phyloP scores from a whole-genome alignment of 2,888 invertebrate species.

The Thera britannica region DNA sequence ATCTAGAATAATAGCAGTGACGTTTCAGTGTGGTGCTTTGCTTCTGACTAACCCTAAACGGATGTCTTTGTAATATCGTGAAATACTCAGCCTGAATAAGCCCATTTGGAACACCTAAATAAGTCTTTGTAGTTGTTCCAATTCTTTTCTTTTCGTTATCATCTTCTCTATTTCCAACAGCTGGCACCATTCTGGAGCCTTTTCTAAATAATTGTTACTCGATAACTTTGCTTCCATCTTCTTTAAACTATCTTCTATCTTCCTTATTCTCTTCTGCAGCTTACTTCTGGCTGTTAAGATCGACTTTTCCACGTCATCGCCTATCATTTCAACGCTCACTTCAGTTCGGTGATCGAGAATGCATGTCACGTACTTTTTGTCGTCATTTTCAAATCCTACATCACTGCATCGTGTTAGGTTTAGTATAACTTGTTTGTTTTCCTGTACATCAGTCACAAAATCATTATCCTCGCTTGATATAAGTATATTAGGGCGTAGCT shows the following conservation, averaged over 20 bases:
- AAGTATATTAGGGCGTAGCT: conserved; percentile 65
- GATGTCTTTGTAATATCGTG: background rate
- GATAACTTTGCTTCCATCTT: conserved; percentile 63
- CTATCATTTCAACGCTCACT: conserved; percentile 63
- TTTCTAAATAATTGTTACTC: conserved; percentile 52
- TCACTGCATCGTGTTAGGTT: conserved; percentile 60
- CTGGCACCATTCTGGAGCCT: conserved; percentile 56
- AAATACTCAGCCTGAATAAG: no score
- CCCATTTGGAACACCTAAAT: conserved; percentile 45
- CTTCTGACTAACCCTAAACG: no score
- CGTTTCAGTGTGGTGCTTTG: no score
- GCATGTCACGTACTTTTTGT: conserved; percentile 57
- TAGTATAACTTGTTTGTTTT: conserved; percentile 58
- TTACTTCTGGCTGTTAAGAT: conserved; percentile 59
- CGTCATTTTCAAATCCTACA: conserved; percentile 49
- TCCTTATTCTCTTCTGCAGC: conserved; percentile 61
- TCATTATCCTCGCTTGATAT: conserved; percentile 56
- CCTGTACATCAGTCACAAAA: conserved; percentile 58
- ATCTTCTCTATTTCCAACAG: conserved; percentile 61
- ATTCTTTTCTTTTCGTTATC: conserved; percentile 59
- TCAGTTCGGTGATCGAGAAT: conserved; percentile 61
- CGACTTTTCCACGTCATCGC: conserved; percentile 54
- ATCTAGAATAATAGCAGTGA: no score
- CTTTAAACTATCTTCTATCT: conserved; percentile 58
- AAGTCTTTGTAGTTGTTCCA: conserved; percentile 67